phyloP scores from a whole-genome alignment of 2,888 invertebrate species.

The Syrista parreyssii region DNA sequence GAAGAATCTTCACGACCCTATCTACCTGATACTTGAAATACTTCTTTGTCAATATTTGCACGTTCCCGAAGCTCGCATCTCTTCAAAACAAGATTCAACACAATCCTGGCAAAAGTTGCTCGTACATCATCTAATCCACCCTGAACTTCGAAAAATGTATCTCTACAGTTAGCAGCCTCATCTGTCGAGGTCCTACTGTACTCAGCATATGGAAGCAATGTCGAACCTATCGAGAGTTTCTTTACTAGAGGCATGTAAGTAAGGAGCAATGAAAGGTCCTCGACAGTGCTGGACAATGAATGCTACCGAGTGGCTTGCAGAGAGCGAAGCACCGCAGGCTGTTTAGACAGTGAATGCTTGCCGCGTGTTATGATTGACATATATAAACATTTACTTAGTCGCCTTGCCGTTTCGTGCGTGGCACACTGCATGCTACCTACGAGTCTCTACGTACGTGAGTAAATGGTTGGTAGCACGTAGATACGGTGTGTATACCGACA shows the following conservation, averaged over 20 bases:
- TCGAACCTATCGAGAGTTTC: constrained; percentile 35
- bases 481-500: too few relatives aligned
- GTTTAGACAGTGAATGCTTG: constrained; percentile 53
- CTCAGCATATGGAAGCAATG: too few relatives aligned
- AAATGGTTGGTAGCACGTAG: too few relatives aligned
- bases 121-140: too few relatives aligned
- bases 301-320: constrained; percentile 36
- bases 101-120: too few relatives aligned
- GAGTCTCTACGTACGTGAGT: too few relatives aligned
- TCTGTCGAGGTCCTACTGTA: too few relatives aligned
- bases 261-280: constrained; percentile 40
- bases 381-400: constrained; percentile 56
- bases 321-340: constrained; percentile 31
- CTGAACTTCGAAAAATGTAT: too few relatives aligned
- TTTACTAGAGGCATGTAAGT: constrained; percentile 27
- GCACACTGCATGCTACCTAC: constrained; percentile 10
- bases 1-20: neutral
- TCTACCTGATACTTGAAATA: neutral
- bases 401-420: constrained; percentile 40
- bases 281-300: constrained; percentile 32
- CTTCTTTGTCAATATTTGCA: too few relatives aligned
- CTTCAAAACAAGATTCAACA: too few relatives aligned
- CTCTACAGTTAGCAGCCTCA: too few relatives aligned
- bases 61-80: too few relatives aligned
- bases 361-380: constrained; percentile 50